Evolutionary conservation across 1,140 invertebrate genomes (phyloP).

Genomic region (Papilio glaucus): DNA sequence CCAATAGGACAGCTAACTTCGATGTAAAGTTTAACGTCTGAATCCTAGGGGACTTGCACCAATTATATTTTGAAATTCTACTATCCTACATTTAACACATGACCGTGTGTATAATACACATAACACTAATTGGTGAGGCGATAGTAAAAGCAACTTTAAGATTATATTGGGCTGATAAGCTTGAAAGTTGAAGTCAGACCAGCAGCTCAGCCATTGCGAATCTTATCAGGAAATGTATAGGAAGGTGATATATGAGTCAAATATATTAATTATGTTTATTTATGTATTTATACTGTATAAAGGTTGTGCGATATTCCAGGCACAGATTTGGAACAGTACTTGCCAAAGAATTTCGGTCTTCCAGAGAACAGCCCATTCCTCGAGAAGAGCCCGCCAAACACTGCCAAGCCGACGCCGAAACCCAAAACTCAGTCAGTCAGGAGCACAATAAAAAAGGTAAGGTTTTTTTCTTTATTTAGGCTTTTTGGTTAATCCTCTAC

Average conservation of each 20-base stretch:
- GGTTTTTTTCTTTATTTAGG: no score
- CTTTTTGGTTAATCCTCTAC: no score
- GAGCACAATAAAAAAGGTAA: slow-evolving; percentile 73
- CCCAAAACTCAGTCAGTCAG: slow-evolving; percentile 69
- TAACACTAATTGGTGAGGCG: no score
- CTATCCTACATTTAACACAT: no score
- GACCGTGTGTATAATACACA: no score
- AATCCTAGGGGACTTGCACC: no score
- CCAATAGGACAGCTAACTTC: no score
- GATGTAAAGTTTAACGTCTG: no score
- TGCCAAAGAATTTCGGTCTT: slow-evolving; percentile 86
- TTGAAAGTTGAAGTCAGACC: background rate
- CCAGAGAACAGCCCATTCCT: slow-evolving; percentile 81
- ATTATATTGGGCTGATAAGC: background rate
- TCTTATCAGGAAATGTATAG: background rate
- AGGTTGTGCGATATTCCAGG: slow-evolving; percentile 65
- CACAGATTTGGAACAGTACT: slow-evolving; percentile 84
- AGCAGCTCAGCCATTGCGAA: background rate
- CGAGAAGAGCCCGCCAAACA: slow-evolving; percentile 74
- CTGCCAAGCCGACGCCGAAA: slow-evolving; percentile 68
- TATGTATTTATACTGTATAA: slow-evolving; percentile 29
- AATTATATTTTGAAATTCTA: no score
- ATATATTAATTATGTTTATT: background rate
- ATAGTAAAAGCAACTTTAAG: no score
- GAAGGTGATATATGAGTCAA: background rate